These are phyloP conservation scores for Gastrophysa polygoni DNA, from an alignment of 2,888 invertebrate species.

Conservation along the genomic window DNA sequence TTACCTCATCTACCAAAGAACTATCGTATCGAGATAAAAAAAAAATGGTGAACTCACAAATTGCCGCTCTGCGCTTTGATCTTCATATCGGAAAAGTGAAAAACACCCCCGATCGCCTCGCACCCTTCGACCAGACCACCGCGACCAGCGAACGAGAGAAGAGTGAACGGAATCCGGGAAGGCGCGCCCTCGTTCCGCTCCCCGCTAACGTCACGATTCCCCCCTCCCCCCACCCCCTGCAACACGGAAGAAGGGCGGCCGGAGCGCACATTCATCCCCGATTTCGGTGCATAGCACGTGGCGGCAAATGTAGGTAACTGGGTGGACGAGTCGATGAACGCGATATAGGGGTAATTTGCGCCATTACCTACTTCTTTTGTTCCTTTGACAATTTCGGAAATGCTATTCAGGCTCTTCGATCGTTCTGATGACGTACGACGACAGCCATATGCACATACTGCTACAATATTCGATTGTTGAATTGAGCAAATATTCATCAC, in stretches of 20 bases:
- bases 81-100: constrained; percentile 28
- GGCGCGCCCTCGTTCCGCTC: constrained; percentile 9
- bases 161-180: constrained; percentile 9
- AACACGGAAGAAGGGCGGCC: constrained; percentile 10
- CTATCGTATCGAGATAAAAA: background rate
- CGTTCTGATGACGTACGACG: too few species aligned
- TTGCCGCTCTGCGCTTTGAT: constrained; percentile 29
- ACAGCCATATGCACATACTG: too few species aligned
- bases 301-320: constrained; percentile 49
- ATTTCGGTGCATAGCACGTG: constrained; percentile 32
- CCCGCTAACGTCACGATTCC: constrained; percentile 47
- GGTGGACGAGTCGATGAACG: constrained; percentile 49
- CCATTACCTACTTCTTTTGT: too few species aligned
- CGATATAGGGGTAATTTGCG: too few species aligned
- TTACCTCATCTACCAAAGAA: too few species aligned
- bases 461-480: too few species aligned
- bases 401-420: too few species aligned
- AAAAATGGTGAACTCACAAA: constrained; percentile 26
- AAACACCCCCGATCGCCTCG: constrained; percentile 22
- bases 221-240: constrained; percentile 31
- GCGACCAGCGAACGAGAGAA: background rate
- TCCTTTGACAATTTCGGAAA: too few species aligned
- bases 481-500: too few species aligned
- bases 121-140: constrained; percentile 20
- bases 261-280: background rate